phyloP scores from a whole-genome alignment of 2,888 invertebrate species.

The Ectemnius continuus region DNA sequence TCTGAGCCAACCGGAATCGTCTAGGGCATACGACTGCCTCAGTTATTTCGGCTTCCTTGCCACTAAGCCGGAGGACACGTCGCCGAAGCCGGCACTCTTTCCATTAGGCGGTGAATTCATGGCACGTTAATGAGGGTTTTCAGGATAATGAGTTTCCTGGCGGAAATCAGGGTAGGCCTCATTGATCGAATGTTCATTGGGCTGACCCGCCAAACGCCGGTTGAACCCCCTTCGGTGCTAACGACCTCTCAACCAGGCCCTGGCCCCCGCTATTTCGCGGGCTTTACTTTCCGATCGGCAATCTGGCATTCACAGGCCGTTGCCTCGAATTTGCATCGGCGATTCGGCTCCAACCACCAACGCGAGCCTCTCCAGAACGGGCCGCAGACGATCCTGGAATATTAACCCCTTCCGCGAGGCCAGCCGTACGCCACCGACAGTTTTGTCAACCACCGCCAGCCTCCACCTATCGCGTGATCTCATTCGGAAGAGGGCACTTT shows the following conservation, averaged over 20 bases:
- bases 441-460: neutral
- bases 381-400: slow-evolving; percentile 9
- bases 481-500: neutral
- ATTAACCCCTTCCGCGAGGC: slow-evolving; percentile 4
- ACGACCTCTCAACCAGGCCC: slow-evolving; percentile 9
- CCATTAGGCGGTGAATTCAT: slow-evolving; percentile 21
- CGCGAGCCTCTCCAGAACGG: slow-evolving; percentile 37
- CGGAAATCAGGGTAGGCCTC: no score
- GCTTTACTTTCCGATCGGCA: slow-evolving; percentile 37
- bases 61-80: neutral
- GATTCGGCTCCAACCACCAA: slow-evolving; percentile 37
- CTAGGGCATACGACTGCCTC: neutral
- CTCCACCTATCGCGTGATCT: neutral
- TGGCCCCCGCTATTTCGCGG: slow-evolving; percentile 36
- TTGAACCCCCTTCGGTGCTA: neutral
- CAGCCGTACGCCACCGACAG: neutral
- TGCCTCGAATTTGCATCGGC: slow-evolving; percentile 45
- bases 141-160: neutral
- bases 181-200: neutral
- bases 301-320: slow-evolving; percentile 39
- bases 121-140: slow-evolving; percentile 1
- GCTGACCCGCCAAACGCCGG: neutral
- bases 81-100: slow-evolving; percentile 14
- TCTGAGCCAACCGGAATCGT: neutral
- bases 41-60: no score